These are phyloP conservation scores for Cinclus mexicanus DNA, from an alignment of 2,113 vertebrate genomes.

Conservation along the genomic window DNA sequence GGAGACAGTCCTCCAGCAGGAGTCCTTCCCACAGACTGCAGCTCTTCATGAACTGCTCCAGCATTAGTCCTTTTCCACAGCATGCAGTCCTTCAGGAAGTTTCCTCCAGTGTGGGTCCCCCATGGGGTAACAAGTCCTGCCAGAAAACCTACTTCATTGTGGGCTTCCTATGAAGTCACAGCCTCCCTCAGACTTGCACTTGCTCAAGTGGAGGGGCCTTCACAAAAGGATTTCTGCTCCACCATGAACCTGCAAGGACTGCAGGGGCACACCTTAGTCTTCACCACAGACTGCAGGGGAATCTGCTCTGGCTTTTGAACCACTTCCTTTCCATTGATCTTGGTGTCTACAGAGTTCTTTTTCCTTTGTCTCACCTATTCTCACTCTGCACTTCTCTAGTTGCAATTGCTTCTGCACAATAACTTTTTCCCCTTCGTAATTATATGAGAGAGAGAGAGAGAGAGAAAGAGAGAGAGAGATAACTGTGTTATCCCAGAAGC, in stretches of 20 bases:
- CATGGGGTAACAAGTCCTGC: neutral
- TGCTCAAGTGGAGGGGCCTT: neutral
- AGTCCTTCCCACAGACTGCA: neutral
- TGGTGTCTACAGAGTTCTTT: neutral
- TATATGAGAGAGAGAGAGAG: neutral
- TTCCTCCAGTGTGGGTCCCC: neutral
- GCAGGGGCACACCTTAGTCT: neutral
- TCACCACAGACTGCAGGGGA: accelerated
- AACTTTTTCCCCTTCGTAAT: neutral
- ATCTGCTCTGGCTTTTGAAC: neutral
- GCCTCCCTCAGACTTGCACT: neutral
- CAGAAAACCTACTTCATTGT: neutral
- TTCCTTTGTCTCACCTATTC: neutral
- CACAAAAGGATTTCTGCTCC: neutral
- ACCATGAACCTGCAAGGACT: neutral
- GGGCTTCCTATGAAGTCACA: neutral
- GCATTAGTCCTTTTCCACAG: neutral
- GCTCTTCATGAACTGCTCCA: neutral
- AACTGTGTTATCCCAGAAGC: neutral
- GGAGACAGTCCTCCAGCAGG: neutral
- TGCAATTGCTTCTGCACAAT: neutral
- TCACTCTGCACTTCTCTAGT: neutral
- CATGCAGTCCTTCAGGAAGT: neutral
- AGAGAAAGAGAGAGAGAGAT: too few relatives aligned
- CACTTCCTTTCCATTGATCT: neutral